Evolutionary conservation across 2,797 vertebrate genomes (phyloP).

Genomic region (Telmatherina bonti): DNA sequence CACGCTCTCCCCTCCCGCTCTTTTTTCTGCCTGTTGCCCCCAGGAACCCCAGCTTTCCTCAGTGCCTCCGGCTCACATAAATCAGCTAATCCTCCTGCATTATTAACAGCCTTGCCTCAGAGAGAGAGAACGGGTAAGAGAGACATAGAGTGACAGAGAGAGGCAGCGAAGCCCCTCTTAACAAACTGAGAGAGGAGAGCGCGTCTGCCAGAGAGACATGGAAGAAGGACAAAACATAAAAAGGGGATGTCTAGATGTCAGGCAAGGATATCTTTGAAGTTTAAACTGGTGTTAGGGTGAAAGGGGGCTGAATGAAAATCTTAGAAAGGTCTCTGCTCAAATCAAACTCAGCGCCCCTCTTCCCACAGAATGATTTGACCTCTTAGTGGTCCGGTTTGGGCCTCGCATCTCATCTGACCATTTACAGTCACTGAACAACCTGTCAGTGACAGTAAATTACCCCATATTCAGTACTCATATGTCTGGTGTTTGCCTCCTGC

Average conservation of each 20-base stretch:
- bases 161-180: constrained; percentile 53
- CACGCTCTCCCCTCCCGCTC: constrained; percentile 40
- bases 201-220: constrained; percentile 55
- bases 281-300: constrained; percentile 43
- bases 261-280: constrained; percentile 53
- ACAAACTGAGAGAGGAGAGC: constrained; percentile 50
- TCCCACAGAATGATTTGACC: constrained; percentile 20
- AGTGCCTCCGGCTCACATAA: constrained; percentile 73
- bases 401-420: constrained; percentile 7
- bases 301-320: constrained; percentile 28
- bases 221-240: constrained; percentile 51
- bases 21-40: constrained; percentile 61
- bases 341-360: constrained; percentile 16
- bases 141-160: constrained; percentile 58
- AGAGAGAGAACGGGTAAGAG: constrained; percentile 48
- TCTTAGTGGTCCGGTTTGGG: constrained; percentile 18
- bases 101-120: constrained; percentile 76
- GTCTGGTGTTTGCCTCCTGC: constrained; percentile 9
- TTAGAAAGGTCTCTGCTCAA: constrained; percentile 23
- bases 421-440: constrained; percentile 30
- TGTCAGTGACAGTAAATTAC: constrained; percentile 26
- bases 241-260: constrained; percentile 52
- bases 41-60: constrained; percentile 70
- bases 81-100: constrained; percentile 82
- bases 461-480: constrained; percentile 8